Base-by-base conservation (phyloP, 2,113 vertebrate species). In the Acrocephalus arundinaceus region DNA sequence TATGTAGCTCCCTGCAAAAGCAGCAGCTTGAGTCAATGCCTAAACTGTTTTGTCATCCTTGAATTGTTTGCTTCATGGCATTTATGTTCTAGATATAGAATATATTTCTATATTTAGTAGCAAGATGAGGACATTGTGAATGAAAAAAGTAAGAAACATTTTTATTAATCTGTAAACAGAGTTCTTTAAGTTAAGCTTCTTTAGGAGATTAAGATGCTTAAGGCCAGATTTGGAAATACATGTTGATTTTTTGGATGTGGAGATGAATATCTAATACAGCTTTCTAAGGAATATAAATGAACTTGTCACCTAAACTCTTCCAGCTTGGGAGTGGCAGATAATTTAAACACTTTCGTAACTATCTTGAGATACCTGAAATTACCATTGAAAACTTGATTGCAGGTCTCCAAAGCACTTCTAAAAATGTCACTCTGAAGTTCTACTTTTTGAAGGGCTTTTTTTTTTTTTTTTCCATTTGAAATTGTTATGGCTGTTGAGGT, bases 161-260 rank as follows among this genome's bases (percentile, higher is more conserved):
- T 76, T 83, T 70, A 37, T 45, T 83, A 58, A 85, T 82, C 63
- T 86, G 19, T 43, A 54, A 85, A 54, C 37, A 61, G 84, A 55
- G 67, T 90, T 85, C 37, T 87, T 54, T 28, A 67, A 61, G 1
- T 71, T 91, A 81, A 90, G 67, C 88, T 90, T 88, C 86, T 94
- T 80, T 62, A 71, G 59, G 45, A 91, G 51, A 59, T 84, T 63
- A 77, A 88, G 68, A 73, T 84, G 43, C 74, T 91, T 85, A 91
- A 39, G 13, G 52, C 55, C 75, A 89, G 67, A 81, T 94, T 70
- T 88, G 63, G 63, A 77, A 86, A 66, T 70, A 35, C 9, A 16
- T 83, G 82, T 80, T 90, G 51, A 25, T 93, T 88, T 95, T 90
- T 92, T 71, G 57, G 55, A 81, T 67, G 39, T 71, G 48, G 35